Evolutionary conservation across 2,797 vertebrate species (phyloP), one percentile per base, ranked within the genome.

Genomic region (Cuculus canorus): DNA sequence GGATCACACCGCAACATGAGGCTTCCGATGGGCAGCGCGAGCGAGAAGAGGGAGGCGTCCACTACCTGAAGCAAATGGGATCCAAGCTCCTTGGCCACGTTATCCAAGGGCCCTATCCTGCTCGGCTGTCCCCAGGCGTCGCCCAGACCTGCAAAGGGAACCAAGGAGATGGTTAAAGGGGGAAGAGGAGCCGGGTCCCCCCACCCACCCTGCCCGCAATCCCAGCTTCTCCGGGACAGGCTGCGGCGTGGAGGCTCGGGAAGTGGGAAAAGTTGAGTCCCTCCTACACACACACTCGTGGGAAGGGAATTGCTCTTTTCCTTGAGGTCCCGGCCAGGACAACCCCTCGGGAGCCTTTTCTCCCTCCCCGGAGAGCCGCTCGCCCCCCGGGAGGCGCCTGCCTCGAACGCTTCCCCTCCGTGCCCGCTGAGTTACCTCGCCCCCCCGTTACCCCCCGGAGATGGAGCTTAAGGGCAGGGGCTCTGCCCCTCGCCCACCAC

Each of bases 31-130:
- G 2, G 25, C 57, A 10, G 52, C 13, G 54, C 27, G 23, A 30
- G 65, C 9, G 12, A 27, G 24, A 32, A 63, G 47, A 63, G 43
- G 37, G 48, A 92, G 48, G 43, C 10, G 30, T 41, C 60, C 79
- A 2, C 60, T 97, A 99, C 99, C 98, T 99, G 99, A 82, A 99
- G 98, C 94, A 99, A 96, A 95, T 99, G 99, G 3, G 99, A 99
- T 73, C 99, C 99, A 50, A 99, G 98, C 94, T 99, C 99, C 96
- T 98, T 99, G 47, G 98, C 99, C 96, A 99, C 97, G 81, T 97
- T 98, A 96, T 99, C 99, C 98, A 99, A 95, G 77, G 98, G 98
- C 92, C 98, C 98, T 47, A 98, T 84, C 57, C 98, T 97, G 57
- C 98, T 93, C 2, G 98, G 96, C 93, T 99, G 98, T n/a, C 98